Base-by-base conservation (phyloP, 2,888 invertebrate species). In the Lasioglossum malachurum region DNA sequence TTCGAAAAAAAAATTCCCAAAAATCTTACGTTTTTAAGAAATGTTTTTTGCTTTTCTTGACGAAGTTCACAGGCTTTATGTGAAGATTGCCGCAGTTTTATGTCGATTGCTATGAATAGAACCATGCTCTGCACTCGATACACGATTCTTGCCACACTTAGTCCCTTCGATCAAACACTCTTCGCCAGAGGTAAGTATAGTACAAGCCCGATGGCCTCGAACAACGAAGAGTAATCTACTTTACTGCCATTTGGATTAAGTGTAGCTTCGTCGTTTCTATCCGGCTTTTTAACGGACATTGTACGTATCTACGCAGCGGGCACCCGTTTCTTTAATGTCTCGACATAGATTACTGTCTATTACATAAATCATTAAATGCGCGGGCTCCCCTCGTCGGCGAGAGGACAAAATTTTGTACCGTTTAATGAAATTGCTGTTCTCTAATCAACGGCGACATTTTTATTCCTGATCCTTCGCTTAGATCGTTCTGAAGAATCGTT, bases 221-320 rank as follows among this genome's bases (percentile, higher is more conserved):
- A 57, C 57, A 12, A 12, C 57, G 57, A 57, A 57, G 57, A 57
- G 57, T 12, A 57, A 57, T 57, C 57, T n/a, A 57, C n/a, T 57
- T 57, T 57, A 57, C n/a, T 57, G 57, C 57, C 57, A 57, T 57
- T 57, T 57, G 57, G 57, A 57, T 57, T 57, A n/a, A 57, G n/a
- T 12, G n/a, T n/a, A n/a, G 1, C 57, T 12, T 57, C n/a, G n/a
- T 57, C 57, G 57, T 12, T 57, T 57, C 57, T 57, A n/a, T 57
- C 1, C 57, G n/a, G 1, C n/a, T n/a, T 57, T n/a, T 57, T 12
- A 53, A 57, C n/a, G 57, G n/a, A 4, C n/a, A 57, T 4, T n/a
- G 12, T 10, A 12, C 10, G 23, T 4, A n/a, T n/a, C 57, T 57
- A 57, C n/a, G n/a, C n/a, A 12, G n/a, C n/a, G n/a, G n/a, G n/a